Conservation (phyloP, 2,797 vertebrate genomes). For the Betta splendens region DNA sequence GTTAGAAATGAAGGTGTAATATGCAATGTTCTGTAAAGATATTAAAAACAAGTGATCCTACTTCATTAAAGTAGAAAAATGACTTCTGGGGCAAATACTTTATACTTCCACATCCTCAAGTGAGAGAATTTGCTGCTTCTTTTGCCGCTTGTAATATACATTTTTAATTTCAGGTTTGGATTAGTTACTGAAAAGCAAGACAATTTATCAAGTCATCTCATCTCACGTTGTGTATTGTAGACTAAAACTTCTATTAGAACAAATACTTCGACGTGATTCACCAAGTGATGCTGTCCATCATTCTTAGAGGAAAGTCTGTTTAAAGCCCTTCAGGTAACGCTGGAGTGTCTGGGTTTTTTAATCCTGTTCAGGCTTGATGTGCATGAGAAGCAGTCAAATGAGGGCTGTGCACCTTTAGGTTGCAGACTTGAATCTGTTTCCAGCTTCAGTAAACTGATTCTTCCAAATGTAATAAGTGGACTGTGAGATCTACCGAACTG, state of each 20-base stretch:
- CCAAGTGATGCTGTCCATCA: constrained; percentile 4
- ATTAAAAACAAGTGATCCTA: not conserved
- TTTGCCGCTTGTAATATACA: too few species aligned
- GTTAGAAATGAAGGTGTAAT: not conserved
- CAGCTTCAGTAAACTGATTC: constrained; percentile 11
- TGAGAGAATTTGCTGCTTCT: not conserved
- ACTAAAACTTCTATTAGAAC: too few species aligned
- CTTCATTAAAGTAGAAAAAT: not conserved
- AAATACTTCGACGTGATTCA: too few species aligned
- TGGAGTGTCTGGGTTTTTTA: constrained; percentile 26
- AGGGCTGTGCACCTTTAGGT: not conserved
- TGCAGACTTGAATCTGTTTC: constrained; percentile 15
- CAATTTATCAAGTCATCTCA: not conserved
- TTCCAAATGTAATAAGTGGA: constrained; percentile 34
- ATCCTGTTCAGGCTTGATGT: constrained; percentile 13
- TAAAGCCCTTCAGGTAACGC: constrained; percentile 30
- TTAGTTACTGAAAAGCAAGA: not conserved
- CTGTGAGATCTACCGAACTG: constrained; percentile 34
- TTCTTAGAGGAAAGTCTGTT: constrained; percentile 11
- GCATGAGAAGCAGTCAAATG: constrained; percentile 9
- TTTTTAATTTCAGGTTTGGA: too few species aligned
- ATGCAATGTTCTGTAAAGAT: not conserved
- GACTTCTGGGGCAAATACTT: not conserved
- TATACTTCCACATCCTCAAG: not conserved
- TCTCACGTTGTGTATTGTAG: too few species aligned